Base-by-base conservation (phyloP, 2,888 invertebrate species). In the Cacoxenus indagator region DNA sequence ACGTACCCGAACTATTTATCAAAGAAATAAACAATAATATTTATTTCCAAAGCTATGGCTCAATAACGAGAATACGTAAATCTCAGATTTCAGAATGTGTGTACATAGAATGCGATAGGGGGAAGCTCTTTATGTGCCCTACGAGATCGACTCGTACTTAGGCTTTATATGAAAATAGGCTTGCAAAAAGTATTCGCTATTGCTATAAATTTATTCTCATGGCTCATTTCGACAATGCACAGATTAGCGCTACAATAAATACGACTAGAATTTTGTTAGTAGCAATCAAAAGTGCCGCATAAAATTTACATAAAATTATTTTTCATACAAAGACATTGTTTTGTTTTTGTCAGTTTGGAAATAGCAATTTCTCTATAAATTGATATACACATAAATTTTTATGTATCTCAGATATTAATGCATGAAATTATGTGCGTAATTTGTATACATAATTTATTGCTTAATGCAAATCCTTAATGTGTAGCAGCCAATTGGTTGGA, bases 261-360 rank as follows among this genome's bases (percentile, higher is more conserved):
- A 72, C 70, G 65, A 46, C 67, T 65, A 64, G 67, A n/a, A n/a
- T n/a, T n/a, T 31, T 67, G 46, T 61, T 2, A 51, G 24, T 61
- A 76, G 70, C 26, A 55, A 72, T 69, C 46, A 57, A 31, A 61
- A 70, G 67, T 2, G 73, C 78, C 82, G 78, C 78, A 79, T 79
- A 82, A 78, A 79, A 79, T 79, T 81, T 76, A 74, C 78, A 79
- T 79, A 73, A 69, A 72, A 82, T 79, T 79, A 81, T 74, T 72
- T 78, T 74, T 81, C 22, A 48, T 17, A n/a, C 22, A 48, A 4
- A 4, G 22, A 19, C 48, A 17, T 17, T 37, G 37, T 37, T 37
- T 37, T 37, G 31, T 67, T 55, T 45, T 57, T 17, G 48, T 1
- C 22, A 37, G 24, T 46, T 31, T 5, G 0, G 5, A 46, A 55